These are phyloP conservation scores for Drosophila varians DNA, from an alignment of 1,140 invertebrate species.

Conservation along the genomic window DNA sequence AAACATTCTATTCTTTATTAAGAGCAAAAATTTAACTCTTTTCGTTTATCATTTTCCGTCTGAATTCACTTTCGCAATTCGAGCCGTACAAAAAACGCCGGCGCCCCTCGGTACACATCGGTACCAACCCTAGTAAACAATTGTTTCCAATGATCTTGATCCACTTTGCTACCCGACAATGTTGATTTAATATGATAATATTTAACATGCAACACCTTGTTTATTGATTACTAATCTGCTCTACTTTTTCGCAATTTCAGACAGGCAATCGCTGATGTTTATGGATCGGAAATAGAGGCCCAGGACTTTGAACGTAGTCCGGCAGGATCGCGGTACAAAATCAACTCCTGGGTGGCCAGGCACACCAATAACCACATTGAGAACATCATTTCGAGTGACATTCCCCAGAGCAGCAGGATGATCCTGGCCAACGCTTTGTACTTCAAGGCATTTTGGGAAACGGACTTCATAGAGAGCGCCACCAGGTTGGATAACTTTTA, in stretches of 20 bases:
- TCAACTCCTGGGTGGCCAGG: constrained; percentile 88
- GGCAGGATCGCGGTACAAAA: constrained; percentile 81
- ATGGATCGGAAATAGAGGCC: constrained; percentile 85
- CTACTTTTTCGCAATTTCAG: constrained; percentile 36
- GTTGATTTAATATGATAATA: background rate
- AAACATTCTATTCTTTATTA: too few species aligned
- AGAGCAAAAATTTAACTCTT: too few species aligned
- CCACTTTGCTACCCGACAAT: constrained; percentile 5
- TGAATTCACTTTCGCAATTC: too few species aligned
- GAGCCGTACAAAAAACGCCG: too few species aligned
- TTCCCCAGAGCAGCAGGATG: constrained; percentile 85
- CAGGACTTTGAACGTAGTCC: constrained; percentile 85
- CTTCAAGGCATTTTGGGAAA: constrained; percentile 91
- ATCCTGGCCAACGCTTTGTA: constrained; percentile 91
- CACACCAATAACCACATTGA: constrained; percentile 88
- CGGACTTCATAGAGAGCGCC: constrained; percentile 86
- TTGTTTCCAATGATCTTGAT: background rate
- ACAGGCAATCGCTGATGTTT: constrained; percentile 84
- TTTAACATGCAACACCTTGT: background rate
- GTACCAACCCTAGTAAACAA: background rate
- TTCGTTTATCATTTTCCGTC: too few species aligned
- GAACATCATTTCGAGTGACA: constrained; percentile 85
- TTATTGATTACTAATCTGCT: constrained; percentile 10
- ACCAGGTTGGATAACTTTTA: constrained; percentile 84
- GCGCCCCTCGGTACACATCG: background rate